Conservation (phyloP, 2,797 vertebrate species). For the Acanthornis magna region DNA sequence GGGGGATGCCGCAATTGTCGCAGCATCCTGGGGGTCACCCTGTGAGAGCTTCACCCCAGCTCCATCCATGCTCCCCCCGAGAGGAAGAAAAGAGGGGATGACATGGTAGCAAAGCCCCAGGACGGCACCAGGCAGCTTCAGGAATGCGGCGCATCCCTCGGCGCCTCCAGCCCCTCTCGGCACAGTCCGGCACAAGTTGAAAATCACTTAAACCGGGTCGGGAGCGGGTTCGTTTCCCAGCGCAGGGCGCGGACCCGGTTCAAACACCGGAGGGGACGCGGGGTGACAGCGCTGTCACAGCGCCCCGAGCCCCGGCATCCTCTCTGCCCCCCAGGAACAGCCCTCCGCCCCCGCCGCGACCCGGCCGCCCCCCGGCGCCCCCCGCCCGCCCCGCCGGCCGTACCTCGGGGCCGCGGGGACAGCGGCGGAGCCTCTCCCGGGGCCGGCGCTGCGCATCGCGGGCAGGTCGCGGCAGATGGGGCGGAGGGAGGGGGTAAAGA, state of each 20-base stretch:
- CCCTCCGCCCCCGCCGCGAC: too few relatives aligned
- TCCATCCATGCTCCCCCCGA: not conserved
- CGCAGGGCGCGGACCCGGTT: not conserved
- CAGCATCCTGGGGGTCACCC: not conserved
- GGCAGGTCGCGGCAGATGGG: constrained; percentile 72
- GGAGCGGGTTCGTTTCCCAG: not conserved
- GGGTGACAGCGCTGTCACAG: not conserved
- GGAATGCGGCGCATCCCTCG: not conserved
- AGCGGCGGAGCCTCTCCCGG: not conserved
- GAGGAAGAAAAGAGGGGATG: not conserved
- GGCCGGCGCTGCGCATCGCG: constrained; percentile 42
- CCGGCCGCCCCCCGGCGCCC: not conserved
- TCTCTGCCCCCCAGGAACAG: not conserved
- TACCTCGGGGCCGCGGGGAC: constrained; percentile 7
- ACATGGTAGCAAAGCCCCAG: not conserved
- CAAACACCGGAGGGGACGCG: not conserved
- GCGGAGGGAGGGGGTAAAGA: constrained; percentile 59
- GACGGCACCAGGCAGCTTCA: not conserved
- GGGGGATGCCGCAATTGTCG: too few relatives aligned
- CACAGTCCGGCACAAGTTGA: not conserved
- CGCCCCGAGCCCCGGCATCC: not conserved
- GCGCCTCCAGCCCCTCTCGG: not conserved
- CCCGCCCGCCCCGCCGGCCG: not conserved
- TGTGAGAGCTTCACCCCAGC: not conserved
- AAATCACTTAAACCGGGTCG: not conserved